phyloP scores from a whole-genome alignment of 2,797 vertebrate species.

The Scomberomorus guttatus region DNA sequence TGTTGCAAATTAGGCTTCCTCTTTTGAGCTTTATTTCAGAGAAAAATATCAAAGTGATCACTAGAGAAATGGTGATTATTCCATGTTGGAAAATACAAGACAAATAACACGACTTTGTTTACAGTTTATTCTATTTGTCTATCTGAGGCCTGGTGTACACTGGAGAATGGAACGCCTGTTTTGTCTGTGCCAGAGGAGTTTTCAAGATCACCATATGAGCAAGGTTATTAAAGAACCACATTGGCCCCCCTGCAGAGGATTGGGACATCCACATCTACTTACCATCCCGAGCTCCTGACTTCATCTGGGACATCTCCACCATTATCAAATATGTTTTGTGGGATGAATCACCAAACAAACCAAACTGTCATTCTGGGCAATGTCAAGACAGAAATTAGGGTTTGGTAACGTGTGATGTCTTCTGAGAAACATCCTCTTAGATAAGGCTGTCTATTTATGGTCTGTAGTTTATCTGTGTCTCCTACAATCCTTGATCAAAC shows the following conservation, averaged over 20 bases:
- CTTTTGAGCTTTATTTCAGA: constrained; percentile 60
- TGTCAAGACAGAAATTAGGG: neutral
- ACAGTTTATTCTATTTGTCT: constrained; percentile 50
- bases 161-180: constrained; percentile 8
- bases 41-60: constrained; percentile 66
- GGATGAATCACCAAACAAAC: neutral
- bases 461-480: neutral
- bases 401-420: neutral
- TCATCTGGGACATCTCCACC: constrained; percentile 4
- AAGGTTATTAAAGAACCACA: constrained; percentile 11
- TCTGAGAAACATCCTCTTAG: neutral
- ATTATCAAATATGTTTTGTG: constrained; percentile 1
- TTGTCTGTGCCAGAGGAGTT: constrained; percentile 17
- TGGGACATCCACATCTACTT: constrained; percentile 1
- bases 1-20: constrained; percentile 70
- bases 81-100: constrained; percentile 38
- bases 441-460: neutral
- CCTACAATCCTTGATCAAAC: neutral
- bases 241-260: neutral
- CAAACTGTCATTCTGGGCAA: constrained; percentile 7
- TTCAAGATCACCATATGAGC: constrained; percentile 29
- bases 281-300: constrained; percentile 14
- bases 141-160: constrained; percentile 5
- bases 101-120: constrained; percentile 50
- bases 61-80: constrained; percentile 60